phyloP scores from a whole-genome alignment of 1,140 invertebrate genomes.

The Epicauta chinensis region DNA sequence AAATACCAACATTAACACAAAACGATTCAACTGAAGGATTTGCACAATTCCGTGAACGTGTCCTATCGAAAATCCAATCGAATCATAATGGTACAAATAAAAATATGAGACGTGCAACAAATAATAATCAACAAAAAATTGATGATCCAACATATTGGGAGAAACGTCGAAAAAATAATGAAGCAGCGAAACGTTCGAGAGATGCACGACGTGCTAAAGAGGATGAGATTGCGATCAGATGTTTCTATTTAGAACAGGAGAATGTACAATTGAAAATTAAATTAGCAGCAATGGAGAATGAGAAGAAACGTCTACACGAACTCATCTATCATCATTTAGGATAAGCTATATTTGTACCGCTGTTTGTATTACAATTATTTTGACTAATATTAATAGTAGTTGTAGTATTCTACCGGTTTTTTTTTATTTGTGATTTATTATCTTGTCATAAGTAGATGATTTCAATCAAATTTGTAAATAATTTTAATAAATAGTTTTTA shows the following conservation, averaged over 20 bases:
- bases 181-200: conserved; percentile 88
- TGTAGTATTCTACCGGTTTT: too few relatives aligned
- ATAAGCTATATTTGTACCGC: too few relatives aligned
- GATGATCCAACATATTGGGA: conserved; percentile 79
- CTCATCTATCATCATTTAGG: conserved; percentile 5
- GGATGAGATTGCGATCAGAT: conserved; percentile 81
- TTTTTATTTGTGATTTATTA: too few relatives aligned
- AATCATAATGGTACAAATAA: conserved; percentile 53
- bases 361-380: too few relatives aligned
- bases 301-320: conserved; percentile 23
- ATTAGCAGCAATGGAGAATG: conserved; percentile 45
- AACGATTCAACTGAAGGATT: conserved; percentile 56
- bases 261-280: conserved; percentile 61
- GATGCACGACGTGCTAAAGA: conserved; percentile 86
- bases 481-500: too few relatives aligned
- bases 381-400: too few relatives aligned
- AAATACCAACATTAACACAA: conserved; percentile 45
- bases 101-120: conserved; percentile 53
- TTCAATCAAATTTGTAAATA: too few relatives aligned
- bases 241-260: conserved; percentile 80
- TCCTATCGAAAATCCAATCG: conserved; percentile 58
- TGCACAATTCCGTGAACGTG: conserved; percentile 56
- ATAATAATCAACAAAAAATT: conserved; percentile 7
- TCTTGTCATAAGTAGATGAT: too few relatives aligned
- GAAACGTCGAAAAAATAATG: conserved; percentile 87